A percentile compares a stretch with the other conserved stretches of the same genome.
These are phyloP conservation scores for Aradus depressus DNA, from an alignment of 2,888 invertebrate species.

Conservation along the genomic window DNA sequence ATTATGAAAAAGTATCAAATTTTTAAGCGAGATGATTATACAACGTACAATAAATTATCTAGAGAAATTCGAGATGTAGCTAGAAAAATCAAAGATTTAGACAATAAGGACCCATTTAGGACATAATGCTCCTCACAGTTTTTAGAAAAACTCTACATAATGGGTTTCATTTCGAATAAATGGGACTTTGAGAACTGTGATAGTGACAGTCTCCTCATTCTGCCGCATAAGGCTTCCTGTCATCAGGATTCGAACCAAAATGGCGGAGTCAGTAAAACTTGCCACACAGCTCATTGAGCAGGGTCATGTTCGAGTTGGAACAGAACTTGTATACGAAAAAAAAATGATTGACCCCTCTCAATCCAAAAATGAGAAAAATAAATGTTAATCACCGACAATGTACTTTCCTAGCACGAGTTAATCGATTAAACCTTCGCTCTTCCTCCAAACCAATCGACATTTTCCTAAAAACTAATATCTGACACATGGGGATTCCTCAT, in stretches of 20 bases:
- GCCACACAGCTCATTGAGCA: conserved; percentile 87
- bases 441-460: too few species aligned
- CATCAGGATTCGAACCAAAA: conserved; percentile 80
- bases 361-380: too few species aligned
- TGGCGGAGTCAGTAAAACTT: conserved; percentile 75
- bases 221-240: conserved; percentile 87
- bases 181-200: conserved; percentile 72
- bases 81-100: conserved; percentile 78
- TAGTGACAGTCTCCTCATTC: conserved; percentile 72
- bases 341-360: too few species aligned
- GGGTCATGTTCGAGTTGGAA: conserved; percentile 92
- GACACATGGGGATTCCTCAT: too few species aligned
- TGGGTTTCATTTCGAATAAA: conserved; percentile 80
- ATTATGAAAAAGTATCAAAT: conserved; percentile 72
- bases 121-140: conserved; percentile 69
- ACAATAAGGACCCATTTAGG: conserved; percentile 70
- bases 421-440: too few species aligned
- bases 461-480: too few species aligned
- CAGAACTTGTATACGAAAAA: conserved; percentile 87
- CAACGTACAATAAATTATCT: conserved; percentile 89
- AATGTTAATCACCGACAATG: too few species aligned
- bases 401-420: too few species aligned
- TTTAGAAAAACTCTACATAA: conserved; percentile 70
- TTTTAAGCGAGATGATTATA: conserved; percentile 90
- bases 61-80: conserved; percentile 73